Percentiles rank a stretch among this genome's conserved stretches.
phyloP scores from a whole-genome alignment of 1,140 invertebrate genomes.

The Dysdera silvatica region DNA sequence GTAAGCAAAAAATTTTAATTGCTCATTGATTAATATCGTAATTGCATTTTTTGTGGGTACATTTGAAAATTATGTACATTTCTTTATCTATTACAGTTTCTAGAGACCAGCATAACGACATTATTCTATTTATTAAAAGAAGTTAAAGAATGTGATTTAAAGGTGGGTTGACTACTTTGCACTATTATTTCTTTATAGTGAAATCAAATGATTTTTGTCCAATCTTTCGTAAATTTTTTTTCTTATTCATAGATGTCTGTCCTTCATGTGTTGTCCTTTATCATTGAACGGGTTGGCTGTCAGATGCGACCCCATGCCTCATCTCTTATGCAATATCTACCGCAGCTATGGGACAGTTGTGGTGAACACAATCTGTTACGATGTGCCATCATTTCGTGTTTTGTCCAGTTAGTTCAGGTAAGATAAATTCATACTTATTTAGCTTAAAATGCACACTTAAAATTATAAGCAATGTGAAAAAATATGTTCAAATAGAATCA shows the following conservation, averaged over 20 bases:
- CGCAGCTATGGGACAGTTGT: constrained; percentile 77
- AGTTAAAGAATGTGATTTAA: constrained; percentile 84
- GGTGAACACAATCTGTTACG: constrained; percentile 80
- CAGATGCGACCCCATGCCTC: constrained; percentile 57
- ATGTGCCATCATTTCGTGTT: constrained; percentile 79
- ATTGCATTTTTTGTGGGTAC: not conserved
- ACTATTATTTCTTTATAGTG: not conserved
- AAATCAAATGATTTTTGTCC: not conserved
- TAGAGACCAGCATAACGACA: constrained; percentile 64
- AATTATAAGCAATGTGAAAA: no score
- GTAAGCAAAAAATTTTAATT: not conserved
- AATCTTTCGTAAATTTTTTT: not conserved
- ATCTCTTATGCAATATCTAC: constrained; percentile 70
- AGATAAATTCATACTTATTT: no score
- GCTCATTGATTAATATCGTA: constrained; percentile 4
- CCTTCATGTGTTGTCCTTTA: constrained; percentile 76
- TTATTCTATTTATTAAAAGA: constrained; percentile 78
- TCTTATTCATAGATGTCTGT: constrained; percentile 65
- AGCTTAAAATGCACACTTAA: no score
- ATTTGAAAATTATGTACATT: not conserved
- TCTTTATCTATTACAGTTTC: constrained; percentile 54
- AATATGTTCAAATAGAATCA: no score
- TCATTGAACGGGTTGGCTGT: constrained; percentile 74
- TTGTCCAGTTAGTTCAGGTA: constrained; percentile 70
- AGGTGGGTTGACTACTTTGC: constrained; percentile 51